A percentile compares a stretch with the other conserved stretches of the same genome.
Evolutionary conservation across 1,140 invertebrate genomes (phyloP).

Genomic region (Drosophila leontia): DNA sequence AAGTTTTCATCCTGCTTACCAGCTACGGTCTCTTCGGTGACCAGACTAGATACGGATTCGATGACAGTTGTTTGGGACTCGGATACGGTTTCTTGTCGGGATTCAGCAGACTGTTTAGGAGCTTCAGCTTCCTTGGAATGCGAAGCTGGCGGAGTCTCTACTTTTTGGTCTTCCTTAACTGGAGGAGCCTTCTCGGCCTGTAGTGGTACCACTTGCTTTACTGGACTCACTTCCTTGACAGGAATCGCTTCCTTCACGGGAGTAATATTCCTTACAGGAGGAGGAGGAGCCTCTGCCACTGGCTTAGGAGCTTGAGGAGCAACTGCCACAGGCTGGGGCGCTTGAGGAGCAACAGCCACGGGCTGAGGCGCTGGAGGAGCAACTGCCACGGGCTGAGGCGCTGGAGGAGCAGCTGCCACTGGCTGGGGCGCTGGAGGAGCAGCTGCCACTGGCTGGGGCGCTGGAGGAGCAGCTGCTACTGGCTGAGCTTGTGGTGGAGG

Average conservation of each 20-base stretch:
- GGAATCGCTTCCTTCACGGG: constrained; percentile 3
- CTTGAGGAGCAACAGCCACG: background rate
- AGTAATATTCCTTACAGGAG: background rate
- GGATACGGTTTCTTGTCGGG: constrained; percentile 4
- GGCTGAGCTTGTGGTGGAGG: constrained; percentile 15
- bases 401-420: background rate
- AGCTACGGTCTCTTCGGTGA: constrained; percentile 42
- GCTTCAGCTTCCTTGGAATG: constrained; percentile 36
- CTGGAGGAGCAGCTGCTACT: background rate
- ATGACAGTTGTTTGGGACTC: constrained; percentile 3
- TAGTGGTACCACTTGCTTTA: constrained; percentile 1
- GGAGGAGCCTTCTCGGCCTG: constrained; percentile 23
- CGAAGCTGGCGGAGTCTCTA: constrained; percentile 16
- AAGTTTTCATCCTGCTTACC: constrained; percentile 59
- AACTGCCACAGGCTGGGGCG: background rate
- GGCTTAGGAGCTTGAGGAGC: constrained; percentile 1
- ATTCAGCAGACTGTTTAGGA: constrained; percentile 3
- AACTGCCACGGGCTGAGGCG: background rate
- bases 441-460: background rate
- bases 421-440: background rate
- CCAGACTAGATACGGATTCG: constrained; percentile 29
- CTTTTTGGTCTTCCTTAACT: constrained; percentile 7
- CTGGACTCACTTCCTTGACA: constrained; percentile 10
- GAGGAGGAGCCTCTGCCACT: background rate
- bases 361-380: constrained; percentile 9